phyloP scores from a whole-genome alignment of 2,113 vertebrate genomes.

The Lycocorax pyrrhopterus region DNA sequence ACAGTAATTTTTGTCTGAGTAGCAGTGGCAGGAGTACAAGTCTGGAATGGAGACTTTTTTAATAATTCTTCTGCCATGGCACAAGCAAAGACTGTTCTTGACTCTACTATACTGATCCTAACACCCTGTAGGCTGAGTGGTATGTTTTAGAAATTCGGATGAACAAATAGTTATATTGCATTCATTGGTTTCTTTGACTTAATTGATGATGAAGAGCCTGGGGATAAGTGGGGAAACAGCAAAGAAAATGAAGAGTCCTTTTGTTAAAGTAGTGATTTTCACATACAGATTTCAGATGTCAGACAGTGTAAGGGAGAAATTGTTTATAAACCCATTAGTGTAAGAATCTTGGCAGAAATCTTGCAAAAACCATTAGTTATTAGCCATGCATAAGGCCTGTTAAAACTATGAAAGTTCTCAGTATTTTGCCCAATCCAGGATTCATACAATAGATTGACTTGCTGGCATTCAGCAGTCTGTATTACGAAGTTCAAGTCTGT shows the following conservation, averaged over 20 bases:
- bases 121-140: neutral
- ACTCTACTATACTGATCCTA: neutral
- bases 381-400: neutral
- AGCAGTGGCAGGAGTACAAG: neutral
- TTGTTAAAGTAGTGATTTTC: neutral
- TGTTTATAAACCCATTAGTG: neutral
- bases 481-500: neutral
- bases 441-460: neutral
- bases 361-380: neutral
- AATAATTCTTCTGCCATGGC: neutral
- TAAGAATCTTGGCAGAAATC: neutral
- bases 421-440: neutral
- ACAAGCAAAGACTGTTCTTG: neutral
- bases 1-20: neutral
- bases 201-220: neutral
- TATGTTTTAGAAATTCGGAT: neutral
- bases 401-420: neutral
- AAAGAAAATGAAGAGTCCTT: neutral
- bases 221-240: neutral
- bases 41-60: neutral
- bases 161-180: neutral
- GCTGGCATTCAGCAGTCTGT: neutral
- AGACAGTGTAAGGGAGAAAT: neutral
- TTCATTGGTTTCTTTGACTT: neutral
- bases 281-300: neutral